Evolutionary conservation across 2,888 invertebrate species (phyloP).

Genomic region (Blastobasis adustella): DNA sequence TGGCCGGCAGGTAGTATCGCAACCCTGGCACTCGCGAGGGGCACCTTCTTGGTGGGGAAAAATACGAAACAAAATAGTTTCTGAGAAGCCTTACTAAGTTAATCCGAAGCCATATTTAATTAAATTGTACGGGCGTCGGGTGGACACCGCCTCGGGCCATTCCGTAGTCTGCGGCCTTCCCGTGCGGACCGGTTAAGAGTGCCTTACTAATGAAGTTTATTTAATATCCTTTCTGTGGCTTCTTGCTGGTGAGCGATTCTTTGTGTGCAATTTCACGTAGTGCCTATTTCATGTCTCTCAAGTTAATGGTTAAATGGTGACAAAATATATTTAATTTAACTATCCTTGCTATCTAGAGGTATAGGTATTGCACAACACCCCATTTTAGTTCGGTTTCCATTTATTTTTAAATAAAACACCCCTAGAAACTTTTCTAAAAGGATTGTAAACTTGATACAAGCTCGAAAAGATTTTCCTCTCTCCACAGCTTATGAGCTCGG

Average conservation of each 20-base stretch:
- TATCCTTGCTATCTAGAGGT: too few species aligned
- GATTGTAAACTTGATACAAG: too few species aligned
- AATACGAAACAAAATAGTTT: constrained; percentile 66
- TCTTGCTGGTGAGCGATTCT: constrained; percentile 13
- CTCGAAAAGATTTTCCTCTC: constrained; percentile 14
- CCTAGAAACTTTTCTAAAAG: too few species aligned
- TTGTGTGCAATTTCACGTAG: too few species aligned
- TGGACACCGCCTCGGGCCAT: constrained; percentile 46
- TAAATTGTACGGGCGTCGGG: constrained; percentile 60
- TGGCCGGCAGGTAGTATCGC: constrained; percentile 23
- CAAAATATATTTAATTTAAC: too few species aligned
- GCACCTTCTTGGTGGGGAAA: constrained; percentile 26
- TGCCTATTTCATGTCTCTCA: too few species aligned
- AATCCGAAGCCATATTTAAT: constrained; percentile 74
- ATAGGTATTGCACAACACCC: too few species aligned
- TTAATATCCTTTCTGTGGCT: constrained; percentile 12
- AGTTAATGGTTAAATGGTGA: too few species aligned
- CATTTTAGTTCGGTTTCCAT: too few species aligned
- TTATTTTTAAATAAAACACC: too few species aligned
- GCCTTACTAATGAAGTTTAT: constrained; percentile 17
- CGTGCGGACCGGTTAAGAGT: constrained; percentile 36
- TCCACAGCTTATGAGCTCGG: constrained; percentile 20
- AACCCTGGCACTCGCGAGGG: constrained; percentile 16
- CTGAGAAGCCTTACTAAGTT: constrained; percentile 62
- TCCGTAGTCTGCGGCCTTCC: constrained; percentile 40